A percentile compares a stretch with the other conserved stretches of the same genome.
Conservation (phyloP, 2,113 vertebrate genomes). For the Tupaia tana region DNA sequence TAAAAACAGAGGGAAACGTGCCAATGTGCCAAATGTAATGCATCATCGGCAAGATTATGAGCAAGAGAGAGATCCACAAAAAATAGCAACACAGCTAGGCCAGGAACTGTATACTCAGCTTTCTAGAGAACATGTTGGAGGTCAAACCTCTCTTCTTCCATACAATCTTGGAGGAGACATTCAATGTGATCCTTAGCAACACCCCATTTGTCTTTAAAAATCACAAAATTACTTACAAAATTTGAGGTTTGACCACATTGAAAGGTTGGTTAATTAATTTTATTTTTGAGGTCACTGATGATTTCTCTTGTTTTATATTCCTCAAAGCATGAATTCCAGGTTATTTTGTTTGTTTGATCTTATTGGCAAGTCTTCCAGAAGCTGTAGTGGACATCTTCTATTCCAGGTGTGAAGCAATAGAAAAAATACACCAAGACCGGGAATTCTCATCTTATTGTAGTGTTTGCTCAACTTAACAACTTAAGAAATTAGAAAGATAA, state of each 20-base stretch:
- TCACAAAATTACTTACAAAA: not conserved
- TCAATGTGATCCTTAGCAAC: not conserved
- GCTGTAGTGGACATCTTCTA: not conserved
- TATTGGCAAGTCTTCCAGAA: not conserved
- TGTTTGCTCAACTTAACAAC: not conserved
- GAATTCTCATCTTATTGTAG: not conserved
- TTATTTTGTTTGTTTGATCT: not conserved
- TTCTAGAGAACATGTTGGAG: not conserved
- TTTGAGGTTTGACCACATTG: not conserved
- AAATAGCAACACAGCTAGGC: not conserved
- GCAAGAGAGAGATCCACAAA: not conserved
- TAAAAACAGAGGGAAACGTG: slow-evolving; percentile 6
- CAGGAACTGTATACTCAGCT: not conserved
- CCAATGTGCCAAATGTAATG: not conserved
- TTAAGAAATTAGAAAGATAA: slow-evolving; percentile 15
- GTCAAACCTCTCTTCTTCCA: not conserved
- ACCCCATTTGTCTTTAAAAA: not conserved
- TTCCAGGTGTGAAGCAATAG: not conserved
- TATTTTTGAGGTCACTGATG: not conserved
- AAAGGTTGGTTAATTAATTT: not conserved
- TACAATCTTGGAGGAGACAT: not conserved
- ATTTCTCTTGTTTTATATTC: not conserved
- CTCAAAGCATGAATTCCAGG: not conserved
- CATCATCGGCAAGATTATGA: not conserved
- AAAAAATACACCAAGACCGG: not conserved